Base-by-base conservation (phyloP, 2,888 invertebrate species). In the Caenorhabditis sulstoni region DNA sequence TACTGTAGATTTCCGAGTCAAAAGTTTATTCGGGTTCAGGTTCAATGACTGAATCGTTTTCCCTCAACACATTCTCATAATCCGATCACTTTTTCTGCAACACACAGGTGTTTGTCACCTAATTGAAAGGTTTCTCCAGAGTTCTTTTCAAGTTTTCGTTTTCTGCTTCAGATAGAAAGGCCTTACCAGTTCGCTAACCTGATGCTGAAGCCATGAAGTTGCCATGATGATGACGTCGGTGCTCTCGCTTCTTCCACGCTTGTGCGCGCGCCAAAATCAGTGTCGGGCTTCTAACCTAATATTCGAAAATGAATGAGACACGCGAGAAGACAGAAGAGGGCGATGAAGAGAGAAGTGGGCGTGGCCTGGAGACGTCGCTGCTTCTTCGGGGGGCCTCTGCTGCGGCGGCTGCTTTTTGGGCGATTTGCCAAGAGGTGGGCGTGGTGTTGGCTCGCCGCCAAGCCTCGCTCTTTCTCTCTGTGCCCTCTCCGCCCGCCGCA, bases 371-470 rank as follows among this genome's bases (percentile, higher is more conserved):
- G 52, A 52, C 52, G 52, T 52, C 52, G 52, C 23, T 23, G 52
- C 52, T 41, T 11, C 41, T 41, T 41, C 41, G 7, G 11, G 35
- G 2, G 29, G 53, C 9, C 7, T 29, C 20, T 14, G 53, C 23
- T 22, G 53, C 53, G 14, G 12, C 20, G 8, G 39, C 55, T 57
- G 57, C 57, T 57, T 57, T 57, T 57, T 57, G 57, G 57, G 57
- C 57, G 57, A 41, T 57, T 57, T 57, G 57, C 57, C 57, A 57
- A 57, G 57, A 39, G 41, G 41, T 57, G 57, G 57, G 57, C 57
- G 57, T 57, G 57, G 57, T 41, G 39, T 57, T 57, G 57, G 57
- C 57, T 57, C 57, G 57, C 57, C 57, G 57, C 57, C 57, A 57
- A 57, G 57, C 22, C 9, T 18, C 29, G 18, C 57, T 52, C 39